A percentile compares a stretch with the other conserved stretches of the same genome.
These are phyloP conservation scores for Macrosiphum euphorbiae DNA, from an alignment of 2,888 invertebrate genomes.

Conservation along the genomic window DNA sequence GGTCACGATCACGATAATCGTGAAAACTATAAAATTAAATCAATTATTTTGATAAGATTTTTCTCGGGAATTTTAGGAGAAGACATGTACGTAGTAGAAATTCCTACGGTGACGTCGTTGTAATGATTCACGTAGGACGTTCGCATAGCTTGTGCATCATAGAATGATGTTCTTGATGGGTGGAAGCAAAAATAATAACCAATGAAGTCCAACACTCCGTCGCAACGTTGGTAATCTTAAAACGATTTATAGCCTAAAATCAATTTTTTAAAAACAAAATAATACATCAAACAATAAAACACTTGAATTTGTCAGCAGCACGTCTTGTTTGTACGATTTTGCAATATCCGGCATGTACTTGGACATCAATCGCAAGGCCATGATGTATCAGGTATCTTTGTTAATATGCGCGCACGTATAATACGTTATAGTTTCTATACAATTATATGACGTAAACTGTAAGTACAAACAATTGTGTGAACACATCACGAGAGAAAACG, in stretches of 20 bases:
- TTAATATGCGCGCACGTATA: constrained; percentile 4
- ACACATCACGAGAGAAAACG: not conserved
- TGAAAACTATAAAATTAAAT: constrained; percentile 52
- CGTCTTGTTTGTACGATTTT: constrained; percentile 54
- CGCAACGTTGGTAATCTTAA: constrained; percentile 15
- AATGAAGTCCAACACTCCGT: not conserved
- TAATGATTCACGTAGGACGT: not conserved
- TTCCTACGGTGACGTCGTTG: constrained; percentile 24
- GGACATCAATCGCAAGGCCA: constrained; percentile 51
- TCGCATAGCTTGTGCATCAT: not conserved
- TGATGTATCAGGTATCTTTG: constrained; percentile 2
- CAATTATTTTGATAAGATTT: constrained; percentile 52
- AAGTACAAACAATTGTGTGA: not conserved
- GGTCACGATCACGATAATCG: constrained; percentile 63
- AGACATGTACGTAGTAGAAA: not conserved
- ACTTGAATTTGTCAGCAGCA: constrained; percentile 57
- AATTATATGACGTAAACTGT: constrained; percentile 11
- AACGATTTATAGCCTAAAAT: constrained; percentile 54
- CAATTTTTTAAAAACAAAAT: constrained; percentile 31
- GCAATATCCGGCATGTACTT: constrained; percentile 56
- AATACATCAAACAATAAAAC: constrained; percentile 16
- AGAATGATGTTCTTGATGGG: not conserved
- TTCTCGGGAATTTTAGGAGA: not conserved
- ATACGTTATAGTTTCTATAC: constrained; percentile 30
- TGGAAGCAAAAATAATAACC: not conserved